phyloP scores from a whole-genome alignment of 2,797 vertebrate species.

The Periparus ater region DNA sequence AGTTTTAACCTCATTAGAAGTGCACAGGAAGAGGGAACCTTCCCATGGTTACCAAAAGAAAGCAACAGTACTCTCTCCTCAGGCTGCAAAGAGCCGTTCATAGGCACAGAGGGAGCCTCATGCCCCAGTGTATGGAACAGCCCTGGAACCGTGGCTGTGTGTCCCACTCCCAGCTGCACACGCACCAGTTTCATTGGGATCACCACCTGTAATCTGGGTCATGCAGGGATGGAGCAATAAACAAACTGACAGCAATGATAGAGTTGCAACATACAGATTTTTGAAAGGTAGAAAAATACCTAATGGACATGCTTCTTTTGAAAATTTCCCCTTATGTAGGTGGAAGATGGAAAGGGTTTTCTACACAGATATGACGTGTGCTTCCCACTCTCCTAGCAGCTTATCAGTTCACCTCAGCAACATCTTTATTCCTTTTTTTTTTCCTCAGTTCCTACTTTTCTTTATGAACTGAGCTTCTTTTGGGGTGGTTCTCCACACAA shows the following conservation, averaged over 20 bases:
- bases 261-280: not conserved
- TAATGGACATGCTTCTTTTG: not conserved
- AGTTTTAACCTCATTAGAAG: not conserved
- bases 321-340: not conserved
- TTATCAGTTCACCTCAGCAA: not conserved
- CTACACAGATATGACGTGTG: not conserved
- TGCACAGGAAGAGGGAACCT: not conserved
- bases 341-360: not conserved
- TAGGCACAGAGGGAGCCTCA: not conserved
- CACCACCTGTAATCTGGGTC: not conserved
- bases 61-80: not conserved
- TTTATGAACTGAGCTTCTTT: not conserved
- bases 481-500: not conserved
- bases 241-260: not conserved
- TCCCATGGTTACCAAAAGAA: not conserved
- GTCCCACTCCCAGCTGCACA: not conserved
- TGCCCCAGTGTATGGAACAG: fast-evolving
- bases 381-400: not conserved
- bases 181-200: not conserved
- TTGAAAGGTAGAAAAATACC: not conserved
- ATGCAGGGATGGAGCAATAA: not conserved
- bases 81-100: not conserved
- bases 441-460: not conserved
- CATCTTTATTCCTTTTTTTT: not conserved
- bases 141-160: fast-evolving